Evolutionary conservation across 2,797 vertebrate species (phyloP), one percentile per base, ranked within the genome.

Genomic region (Triplophysa bombifrons): DNA sequence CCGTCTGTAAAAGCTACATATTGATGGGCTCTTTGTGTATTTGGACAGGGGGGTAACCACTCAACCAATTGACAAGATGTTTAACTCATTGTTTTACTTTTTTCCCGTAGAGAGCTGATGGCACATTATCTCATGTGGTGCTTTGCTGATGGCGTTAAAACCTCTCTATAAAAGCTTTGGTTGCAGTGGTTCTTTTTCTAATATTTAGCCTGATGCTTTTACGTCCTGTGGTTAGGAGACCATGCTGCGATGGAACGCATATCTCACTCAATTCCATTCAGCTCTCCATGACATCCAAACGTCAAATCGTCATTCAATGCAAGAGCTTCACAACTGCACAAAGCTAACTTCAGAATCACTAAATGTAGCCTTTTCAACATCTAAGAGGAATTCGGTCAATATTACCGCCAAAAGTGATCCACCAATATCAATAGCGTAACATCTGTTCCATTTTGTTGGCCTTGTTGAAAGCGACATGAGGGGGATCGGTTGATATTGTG

Each of bases 401-500:
- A 74, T 17, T 61, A 48, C 80, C 78, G 80, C 72, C 82, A 82
- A 83, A 82, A 80, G 65, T 67, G 67, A 71, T 55, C 70, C 64
- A 74, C 66, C 73, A 60, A 73, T 84, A 80, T 85, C 84, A 84
- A 85, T 84, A 83, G 78, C n/a, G 7, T 63, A 76, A 86, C 83
- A 83, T 82, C 83, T 83, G 83, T 83, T 86, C 83, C 74, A 79
- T 80, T 84, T 86, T 84, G 72, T 83, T 76, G 60, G 65, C 66
- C 72, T 79, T 81, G 82, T 81, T 83, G 74, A 74, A 83, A 82
- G 76, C 0, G 38, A 63, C 78, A 83, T 74, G 82, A 58, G 77
- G 51, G 77, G 82, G 84, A 86, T 82, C 84, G 78, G 80, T 53
- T 82, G 82, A 85, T 79, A 85, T 80, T 86, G 80, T 85, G 85